Base-by-base conservation (phyloP, 1,140 invertebrate genomes). In the Leucophenga varia region DNA sequence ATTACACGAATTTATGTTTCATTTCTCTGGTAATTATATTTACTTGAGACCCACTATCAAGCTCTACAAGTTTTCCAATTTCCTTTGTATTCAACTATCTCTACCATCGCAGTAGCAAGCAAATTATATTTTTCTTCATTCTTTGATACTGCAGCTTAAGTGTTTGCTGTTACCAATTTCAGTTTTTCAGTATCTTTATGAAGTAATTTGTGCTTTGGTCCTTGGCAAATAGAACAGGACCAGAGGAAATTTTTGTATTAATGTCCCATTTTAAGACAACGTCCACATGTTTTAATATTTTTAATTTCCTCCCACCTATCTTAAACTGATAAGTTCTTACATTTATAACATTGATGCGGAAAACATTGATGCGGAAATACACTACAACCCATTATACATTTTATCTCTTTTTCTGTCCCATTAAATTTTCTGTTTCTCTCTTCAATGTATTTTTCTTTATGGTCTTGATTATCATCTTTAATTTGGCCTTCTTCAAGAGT, bases 1-100 rank as follows among this genome's bases (percentile, higher is more conserved):
- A 31, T 44, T 17, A 39, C 35, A 49, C 34, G 21, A 12, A 55
- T 31, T 35, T 30, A 16, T 3, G 37, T 19, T 2, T 36, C 49
- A 17, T 52, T 56, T 25, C 30, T 16, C 16, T 32, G 13, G 9
- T 31, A 7, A n/a, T 43, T 12, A 34, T n/a, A 43, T 16, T 25
- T 17, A 14, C 12, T 21, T n/a, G 21, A 21, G 10, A 43, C 16
- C 16, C 31, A 34, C 31, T 34, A n/a, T 34, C n/a, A 13, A 43
- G 16, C 13, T n/a, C n/a, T 43, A 30, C 41, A 17, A 25, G 9
- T 22, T 19, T 22, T 40, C 21, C 21, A 21, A 4, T 40, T 22
- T 12, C 21, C 21, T 6, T 40, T 16, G 12, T n/a, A 5, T n/a
- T 40, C 38, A 22, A 12, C n/a, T 13, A 40, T 20, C 10, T 22